Conservation (phyloP, 2,888 invertebrate genomes). For the Syrphus vitripennis region DNA sequence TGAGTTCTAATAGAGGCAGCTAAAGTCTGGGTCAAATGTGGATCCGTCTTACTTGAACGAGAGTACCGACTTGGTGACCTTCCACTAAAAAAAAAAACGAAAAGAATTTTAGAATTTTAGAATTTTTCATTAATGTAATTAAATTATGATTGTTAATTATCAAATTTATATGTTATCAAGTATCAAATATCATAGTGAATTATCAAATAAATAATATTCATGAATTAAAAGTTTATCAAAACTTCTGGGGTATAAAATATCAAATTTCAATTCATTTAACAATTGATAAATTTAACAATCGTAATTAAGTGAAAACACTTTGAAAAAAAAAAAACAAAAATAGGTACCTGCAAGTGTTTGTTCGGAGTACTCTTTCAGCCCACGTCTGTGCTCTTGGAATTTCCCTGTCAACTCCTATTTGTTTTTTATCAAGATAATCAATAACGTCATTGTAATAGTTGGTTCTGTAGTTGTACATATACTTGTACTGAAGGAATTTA, state of each 20-base stretch:
- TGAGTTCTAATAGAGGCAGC: constrained; percentile 87
- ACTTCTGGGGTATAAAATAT: too few relatives aligned
- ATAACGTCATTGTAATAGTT: constrained; percentile 94
- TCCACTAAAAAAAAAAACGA: constrained; percentile 73
- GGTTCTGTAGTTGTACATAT: constrained; percentile 91
- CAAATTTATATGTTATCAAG: too few relatives aligned
- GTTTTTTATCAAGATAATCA: constrained; percentile 89
- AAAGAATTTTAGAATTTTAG: background rate
- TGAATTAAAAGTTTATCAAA: too few relatives aligned
- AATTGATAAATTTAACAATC: too few relatives aligned
- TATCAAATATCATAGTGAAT: too few relatives aligned
- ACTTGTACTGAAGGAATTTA: constrained; percentile 90
- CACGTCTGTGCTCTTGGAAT: constrained; percentile 91
- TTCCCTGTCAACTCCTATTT: constrained; percentile 86
- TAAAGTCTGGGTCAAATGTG: constrained; percentile 84
- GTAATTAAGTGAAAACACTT: too few relatives aligned
- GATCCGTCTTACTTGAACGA: constrained; percentile 80
- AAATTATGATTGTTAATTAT: too few relatives aligned
- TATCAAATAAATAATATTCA: too few relatives aligned
- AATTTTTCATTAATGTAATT: too few relatives aligned
- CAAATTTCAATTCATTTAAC: too few relatives aligned
- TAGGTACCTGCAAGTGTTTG: constrained; percentile 82
- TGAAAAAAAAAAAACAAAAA: background rate
- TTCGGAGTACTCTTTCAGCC: constrained; percentile 91
- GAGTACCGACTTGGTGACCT: constrained; percentile 75